Evolutionary conservation across 2,113 vertebrate genomes (phyloP), one percentile per base, ranked within the genome.

Genomic region (Silurus meridionalis): DNA sequence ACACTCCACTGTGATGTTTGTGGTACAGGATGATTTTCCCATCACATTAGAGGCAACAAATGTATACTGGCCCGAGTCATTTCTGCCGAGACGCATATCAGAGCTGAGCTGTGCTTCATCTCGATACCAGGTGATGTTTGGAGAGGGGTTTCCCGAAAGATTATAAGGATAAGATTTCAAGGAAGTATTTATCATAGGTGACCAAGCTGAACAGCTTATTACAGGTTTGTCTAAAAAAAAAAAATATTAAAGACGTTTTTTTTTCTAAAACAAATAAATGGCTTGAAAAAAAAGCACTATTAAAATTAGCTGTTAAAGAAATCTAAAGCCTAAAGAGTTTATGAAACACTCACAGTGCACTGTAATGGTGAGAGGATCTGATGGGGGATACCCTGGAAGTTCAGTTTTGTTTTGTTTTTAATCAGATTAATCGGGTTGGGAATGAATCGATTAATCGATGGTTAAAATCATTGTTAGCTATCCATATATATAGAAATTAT

Each of bases 1-100:
- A 94, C 93, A 93, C 91, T 92, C 88, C 2, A 93, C 46, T 37
- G 52, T 91, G 87, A 93, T 87, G 0, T 48, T 0, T 14, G 92
- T 55, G 17, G 8, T 11, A 10, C 17, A 48, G 13, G 0, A 46
- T 57, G 0, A 80, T 0, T 0, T 15, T 23, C 89, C 89, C 0
- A 86, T 0, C 2, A 0, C 0, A 48, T 93, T 93, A 2, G 0
- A 0, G 63, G 67, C 21, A 69, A 6, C 1, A 28, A 75, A 72
- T 8, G 0, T 80, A 82, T 92, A 93, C 3, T 0, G 15, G 75
- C 92, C 93, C 19, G 91, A 87, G 6, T 91, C 71, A 14, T 0
- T 14, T 78, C 86, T 89, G 82, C 1, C 83, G 19, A 93, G 92
- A 7, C 0, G 46, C 13, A 46, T 0, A 23, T 37, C 57, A 2